These are phyloP conservation scores for Emydura subglobosa DNA, from an alignment of 2,113 vertebrate species.

Conservation along the genomic window DNA sequence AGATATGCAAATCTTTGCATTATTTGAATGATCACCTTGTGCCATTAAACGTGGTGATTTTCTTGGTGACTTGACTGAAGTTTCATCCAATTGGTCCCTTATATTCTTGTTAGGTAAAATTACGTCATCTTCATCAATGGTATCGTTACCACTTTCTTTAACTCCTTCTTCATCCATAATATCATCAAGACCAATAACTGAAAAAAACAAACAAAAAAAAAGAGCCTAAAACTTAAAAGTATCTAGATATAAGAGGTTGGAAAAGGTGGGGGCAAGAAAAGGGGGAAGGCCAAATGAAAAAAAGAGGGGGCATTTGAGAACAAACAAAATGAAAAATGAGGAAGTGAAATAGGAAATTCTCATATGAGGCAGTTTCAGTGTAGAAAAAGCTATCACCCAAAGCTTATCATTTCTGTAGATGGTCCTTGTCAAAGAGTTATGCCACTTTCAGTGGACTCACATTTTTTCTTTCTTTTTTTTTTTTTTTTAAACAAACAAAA, in stretches of 20 bases:
- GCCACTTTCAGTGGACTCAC: conserved; percentile 51
- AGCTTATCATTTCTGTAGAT: conserved; percentile 44
- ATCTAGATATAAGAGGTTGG: background rate
- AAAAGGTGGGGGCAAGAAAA: background rate
- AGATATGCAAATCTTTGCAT: background rate
- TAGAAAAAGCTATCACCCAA: conserved; percentile 51
- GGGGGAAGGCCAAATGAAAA: background rate
- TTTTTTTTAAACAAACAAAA: conserved; percentile 2
- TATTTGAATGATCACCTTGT: conserved; percentile 79
- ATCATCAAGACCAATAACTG: conserved; percentile 86
- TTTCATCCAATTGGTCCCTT: conserved; percentile 80
- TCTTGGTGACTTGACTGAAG: conserved; percentile 80
- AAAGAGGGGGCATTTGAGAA: background rate
- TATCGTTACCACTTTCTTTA: conserved; percentile 83
- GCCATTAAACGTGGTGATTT: conserved; percentile 87
- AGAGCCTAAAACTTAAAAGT: conserved; percentile 59
- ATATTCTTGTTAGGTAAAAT: conserved; percentile 79
- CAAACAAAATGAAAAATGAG: background rate
- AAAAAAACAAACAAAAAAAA: conserved; percentile 57
- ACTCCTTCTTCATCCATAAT: conserved; percentile 86
- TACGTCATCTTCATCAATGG: conserved; percentile 84
- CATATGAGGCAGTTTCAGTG: conserved; percentile 28
- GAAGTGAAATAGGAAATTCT: conserved; percentile 32
- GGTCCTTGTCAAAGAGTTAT: conserved; percentile 39
- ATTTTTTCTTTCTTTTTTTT: conserved; percentile 49